Conservation (phyloP, 1,140 invertebrate genomes). For the Sarcophaga bullata region DNA sequence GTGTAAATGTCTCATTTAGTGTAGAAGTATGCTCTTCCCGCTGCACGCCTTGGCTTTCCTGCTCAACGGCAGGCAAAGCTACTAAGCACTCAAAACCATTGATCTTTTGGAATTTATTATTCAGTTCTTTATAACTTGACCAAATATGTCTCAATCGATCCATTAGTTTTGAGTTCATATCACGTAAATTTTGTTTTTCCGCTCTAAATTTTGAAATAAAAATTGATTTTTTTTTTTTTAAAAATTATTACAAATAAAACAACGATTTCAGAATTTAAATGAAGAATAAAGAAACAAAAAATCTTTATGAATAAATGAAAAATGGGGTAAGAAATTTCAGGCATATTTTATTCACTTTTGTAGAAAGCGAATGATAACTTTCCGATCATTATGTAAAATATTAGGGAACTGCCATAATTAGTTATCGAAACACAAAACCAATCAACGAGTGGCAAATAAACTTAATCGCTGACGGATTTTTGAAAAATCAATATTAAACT, state of each 20-base stretch:
- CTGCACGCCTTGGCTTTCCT: neutral
- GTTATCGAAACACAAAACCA: too few relatives aligned
- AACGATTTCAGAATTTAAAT: neutral
- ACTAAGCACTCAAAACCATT: neutral
- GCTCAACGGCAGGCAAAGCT: neutral
- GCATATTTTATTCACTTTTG: too few relatives aligned
- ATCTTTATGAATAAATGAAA: slow-evolving; percentile 20
- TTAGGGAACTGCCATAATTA: too few relatives aligned
- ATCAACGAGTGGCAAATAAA: too few relatives aligned
- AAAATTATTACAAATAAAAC: slow-evolving; percentile 3
- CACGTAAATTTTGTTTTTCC: slow-evolving; percentile 69
- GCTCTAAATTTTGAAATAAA: slow-evolving; percentile 30
- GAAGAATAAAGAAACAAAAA: slow-evolving; percentile 13
- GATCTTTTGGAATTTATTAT: slow-evolving; percentile 39
- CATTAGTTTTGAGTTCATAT: slow-evolving; percentile 71
- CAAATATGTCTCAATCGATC: slow-evolving; percentile 70
- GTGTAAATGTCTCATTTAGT: slow-evolving; percentile 33
- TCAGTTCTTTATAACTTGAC: slow-evolving; percentile 67
- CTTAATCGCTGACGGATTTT: too few relatives aligned
- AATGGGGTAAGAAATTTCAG: too few relatives aligned
- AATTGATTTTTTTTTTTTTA: too few relatives aligned
- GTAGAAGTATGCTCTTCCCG: slow-evolving; percentile 50
- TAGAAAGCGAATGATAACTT: too few relatives aligned
- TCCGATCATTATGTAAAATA: too few relatives aligned
- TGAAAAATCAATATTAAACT: too few relatives aligned